Base-by-base conservation (phyloP, 2,113 vertebrate genomes). In the Azemiops feae region DNA sequence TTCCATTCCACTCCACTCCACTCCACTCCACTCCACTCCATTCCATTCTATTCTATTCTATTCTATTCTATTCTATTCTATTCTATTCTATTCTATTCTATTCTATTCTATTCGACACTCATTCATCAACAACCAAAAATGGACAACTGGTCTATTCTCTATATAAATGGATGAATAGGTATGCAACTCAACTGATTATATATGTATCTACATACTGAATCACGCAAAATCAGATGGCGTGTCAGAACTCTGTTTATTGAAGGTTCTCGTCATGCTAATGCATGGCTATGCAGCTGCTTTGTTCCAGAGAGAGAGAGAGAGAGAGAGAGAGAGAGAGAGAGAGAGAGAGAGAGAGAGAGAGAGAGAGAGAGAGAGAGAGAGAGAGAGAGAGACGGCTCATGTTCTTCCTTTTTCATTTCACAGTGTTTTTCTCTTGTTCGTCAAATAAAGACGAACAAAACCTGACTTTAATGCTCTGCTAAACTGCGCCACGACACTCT, bases 371-470 rank as follows among this genome's bases (percentile, higher is more conserved):
- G 43, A 45, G 43, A 45, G 43, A 45, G 43, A 45, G 43, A 45
- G 43, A 45, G 43, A 45, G 47, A 90, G 20, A 34, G 52, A 43
- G 69, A 25, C 8, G 25, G 58, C 30, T 92, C 55, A 8, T 14
- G 27, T 60, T 25, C 85, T 39, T 55, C 69, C 23, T 57, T 25
- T 64, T 85, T 92, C 55, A 8, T 64, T 87, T 64, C 57, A 10
- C 22, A 2, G 43, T 34, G 11, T 22, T 30, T 25, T n/a, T 53
- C 57, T 69, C 60, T 69, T 34, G 50, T 88, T 64, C 57, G 39
- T 88, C 34, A 92, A 92, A 92, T 52, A 92, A 92, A 92, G 57
- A 43, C 11, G 91, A 88, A 52, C 45, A 39, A 92, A 92, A 88
- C 57, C 22, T n/a, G 58, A 39, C 60, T 52, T 58, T 30, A 43